Base-by-base conservation (phyloP, 2,113 vertebrate genomes). In the Chauna torquata region DNA sequence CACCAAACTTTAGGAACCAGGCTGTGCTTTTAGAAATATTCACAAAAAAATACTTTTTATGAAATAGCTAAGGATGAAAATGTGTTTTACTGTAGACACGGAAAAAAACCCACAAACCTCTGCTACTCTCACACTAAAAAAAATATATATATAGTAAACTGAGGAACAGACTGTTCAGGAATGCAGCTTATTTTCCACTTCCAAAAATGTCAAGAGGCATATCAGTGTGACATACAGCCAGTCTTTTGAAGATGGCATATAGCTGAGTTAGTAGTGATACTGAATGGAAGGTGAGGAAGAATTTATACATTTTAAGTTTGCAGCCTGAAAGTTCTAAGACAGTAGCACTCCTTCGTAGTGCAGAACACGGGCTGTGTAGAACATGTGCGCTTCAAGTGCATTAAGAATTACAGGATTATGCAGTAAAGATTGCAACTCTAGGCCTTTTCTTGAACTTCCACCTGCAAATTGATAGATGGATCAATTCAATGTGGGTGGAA, bases 271-370 rank as follows among this genome's bases (percentile, higher is more conserved):
- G 58, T 65, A 64, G 76, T n/a, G 55, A 81, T 59, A 27, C 13
- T 8, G 68, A 82, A 36, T 52, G 69, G 65, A 86, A 76, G 55
- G 49, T 40, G 55, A 52, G 36, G 77, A 65, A 47, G 57, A 71
- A 86, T 59, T 77, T 36, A 86, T 82, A 49, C 25, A 34, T 50
- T 71, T 70, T 30, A 11, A 58, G 69, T 70, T 90, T 65, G 38
- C 28, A 90, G 64, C 22, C 64, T 54, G 47, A 32, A 82, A 65
- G 6, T 24, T 52, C 45, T 4, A 22, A 58, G 76, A 11, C 55
- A 16, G n/a, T 3, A 38, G 75, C 0, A 8, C 36, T 68, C 32
- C 54, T 64, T 5, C 0, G 0, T 24, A 27, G 54, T 1, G 19
- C 22, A 34, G 27, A 50, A 12, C 1, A 0, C 1, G 2, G 8